Evolutionary conservation across 2,113 vertebrate genomes (phyloP).

Genomic region (Sorex fumeus): DNA sequence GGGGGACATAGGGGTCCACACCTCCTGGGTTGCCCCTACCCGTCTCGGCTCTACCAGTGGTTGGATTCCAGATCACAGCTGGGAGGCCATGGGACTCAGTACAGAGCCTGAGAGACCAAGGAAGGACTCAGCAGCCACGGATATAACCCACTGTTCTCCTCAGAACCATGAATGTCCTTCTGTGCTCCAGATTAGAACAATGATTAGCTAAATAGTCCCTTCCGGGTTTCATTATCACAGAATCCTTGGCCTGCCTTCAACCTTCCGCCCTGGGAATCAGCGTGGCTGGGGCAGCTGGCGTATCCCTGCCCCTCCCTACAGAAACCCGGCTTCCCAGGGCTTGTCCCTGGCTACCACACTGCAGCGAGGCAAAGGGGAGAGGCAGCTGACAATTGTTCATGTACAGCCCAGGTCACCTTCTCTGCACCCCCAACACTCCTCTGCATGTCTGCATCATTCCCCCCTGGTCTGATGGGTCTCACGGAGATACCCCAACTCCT

Average conservation of each 20-base stretch:
- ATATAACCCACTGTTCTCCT: not conserved
- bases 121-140: not conserved
- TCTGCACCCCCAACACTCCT: too few species aligned
- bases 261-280: constrained; percentile 49
- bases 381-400: too few species aligned
- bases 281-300: not conserved
- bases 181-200: constrained; percentile 56
- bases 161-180: constrained; percentile 43
- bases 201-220: constrained; percentile 59
- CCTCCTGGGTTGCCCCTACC: too few species aligned
- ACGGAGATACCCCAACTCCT: not conserved
- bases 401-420: too few species aligned
- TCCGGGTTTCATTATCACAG: constrained; percentile 62
- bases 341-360: not conserved
- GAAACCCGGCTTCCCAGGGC: not conserved
- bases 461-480: too few species aligned
- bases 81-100: too few species aligned
- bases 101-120: too few species aligned
- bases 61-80: too few species aligned
- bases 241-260: constrained; percentile 61
- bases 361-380: rapidly evolving
- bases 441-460: too few species aligned
- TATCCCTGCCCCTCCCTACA: not conserved
- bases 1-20: too few species aligned
- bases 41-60: too few species aligned